A percentile compares a stretch with the other conserved stretches of the same genome.
These are phyloP conservation scores for Benthosema pterotum DNA, from an alignment of 2,797 vertebrate species.

Conservation along the genomic window DNA sequence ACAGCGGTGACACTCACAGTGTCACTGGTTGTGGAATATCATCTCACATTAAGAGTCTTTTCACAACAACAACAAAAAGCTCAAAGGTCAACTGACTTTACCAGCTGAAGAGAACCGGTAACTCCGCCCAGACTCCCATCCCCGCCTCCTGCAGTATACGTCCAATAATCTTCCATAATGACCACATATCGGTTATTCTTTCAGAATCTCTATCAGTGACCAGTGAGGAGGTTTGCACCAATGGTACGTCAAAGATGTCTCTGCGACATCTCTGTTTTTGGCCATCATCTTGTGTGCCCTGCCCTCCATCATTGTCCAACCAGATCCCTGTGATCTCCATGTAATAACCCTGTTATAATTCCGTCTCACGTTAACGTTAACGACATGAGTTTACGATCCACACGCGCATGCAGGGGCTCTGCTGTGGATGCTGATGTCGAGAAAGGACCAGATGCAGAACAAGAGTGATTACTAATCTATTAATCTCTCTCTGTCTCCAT, in stretches of 20 bases:
- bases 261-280: slow-evolving; percentile 61
- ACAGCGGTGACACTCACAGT: no score
- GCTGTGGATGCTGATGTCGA: no score
- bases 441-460: no score
- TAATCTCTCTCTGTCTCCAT: no score
- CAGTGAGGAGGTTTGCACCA: slow-evolving; percentile 92
- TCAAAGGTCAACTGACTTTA: background rate
- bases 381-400: background rate
- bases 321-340: slow-evolving; percentile 66
- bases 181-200: slow-evolving; percentile 92
- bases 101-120: slow-evolving; percentile 24
- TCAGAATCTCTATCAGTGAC: slow-evolving; percentile 99
- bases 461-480: no score
- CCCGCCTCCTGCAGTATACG: slow-evolving; percentile 45
- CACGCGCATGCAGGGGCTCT: no score
- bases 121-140: slow-evolving; percentile 5
- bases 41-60: no score
- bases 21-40: no score
- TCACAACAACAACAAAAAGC: slow-evolving; percentile 12
- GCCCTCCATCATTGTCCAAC: slow-evolving; percentile 30
- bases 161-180: slow-evolving; percentile 82
- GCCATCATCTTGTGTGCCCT: slow-evolving; percentile 46
- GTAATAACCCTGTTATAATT: no score
- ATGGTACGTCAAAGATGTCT: slow-evolving; percentile 90
- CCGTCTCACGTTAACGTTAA: slow-evolving; percentile 26